Base-by-base conservation (phyloP, 2,888 invertebrate genomes). In the Aleiodes alternator region DNA sequence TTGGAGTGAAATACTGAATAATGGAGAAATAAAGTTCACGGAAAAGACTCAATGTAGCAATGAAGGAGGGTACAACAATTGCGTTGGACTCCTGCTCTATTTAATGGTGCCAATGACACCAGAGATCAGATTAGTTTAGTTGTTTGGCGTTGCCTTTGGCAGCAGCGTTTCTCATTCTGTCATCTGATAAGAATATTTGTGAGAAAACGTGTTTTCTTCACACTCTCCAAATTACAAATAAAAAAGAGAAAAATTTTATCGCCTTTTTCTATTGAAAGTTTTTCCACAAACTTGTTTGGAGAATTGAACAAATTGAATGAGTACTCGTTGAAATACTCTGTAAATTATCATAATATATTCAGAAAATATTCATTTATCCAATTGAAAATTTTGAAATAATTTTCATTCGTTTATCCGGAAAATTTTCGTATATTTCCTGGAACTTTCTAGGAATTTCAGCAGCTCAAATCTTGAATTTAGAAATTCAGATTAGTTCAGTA, bases 101-200 rank as follows among this genome's bases (percentile, higher is more conserved):
- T 73, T 73, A 73, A 73, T 57, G 68, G 68, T 73, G 73, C 73
- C 68, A 73, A 73, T 73, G 73, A 73, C 68, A 73, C 68, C 68
- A n/a, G 51, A 68, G 68, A 51, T 31, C 51, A 68, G 14, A 14
- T 50, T 51, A 29, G 29, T 68, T 51, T 14, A 51, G 50, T 51
- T 68, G 51, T 51, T 68, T 14, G 31, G 51, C 29, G 43, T 43
- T 43, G 48, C 43, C 43, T 64, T 64, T 48, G 16, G 64, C 23
- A 16, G 43, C 64, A 64, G 64, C 43, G 64, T 48, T 64, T 64
- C 64, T 64, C 64, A 64, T 64, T 48, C 14, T 64, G 16, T 43
- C 43, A 48, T 43, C 48, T 48, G 16, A 64, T 64, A 43, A 43
- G 48, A 64, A n/a, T 14, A 23, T 23, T 43, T 48, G 43, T 64